A percentile compares a stretch with the other conserved stretches of the same genome.
phyloP scores from a whole-genome alignment of 2,113 vertebrate genomes.

The Pionites leucogaster region DNA sequence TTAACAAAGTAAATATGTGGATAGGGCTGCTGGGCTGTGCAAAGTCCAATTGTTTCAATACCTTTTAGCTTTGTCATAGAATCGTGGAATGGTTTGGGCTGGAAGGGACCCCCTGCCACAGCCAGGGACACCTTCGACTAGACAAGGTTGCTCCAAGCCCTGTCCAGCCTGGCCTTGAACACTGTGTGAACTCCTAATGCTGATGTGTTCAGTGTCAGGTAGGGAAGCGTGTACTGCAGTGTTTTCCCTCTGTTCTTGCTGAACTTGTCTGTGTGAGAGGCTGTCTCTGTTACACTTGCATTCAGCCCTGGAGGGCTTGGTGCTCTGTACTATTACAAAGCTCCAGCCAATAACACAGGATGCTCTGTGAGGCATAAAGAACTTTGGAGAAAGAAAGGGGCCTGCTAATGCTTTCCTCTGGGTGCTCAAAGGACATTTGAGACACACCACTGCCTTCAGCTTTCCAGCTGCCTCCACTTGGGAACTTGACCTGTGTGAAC shows the following conservation, averaged over 20 bases:
- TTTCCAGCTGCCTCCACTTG: neutral
- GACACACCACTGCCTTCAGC: neutral
- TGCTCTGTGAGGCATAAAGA: neutral
- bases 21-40: neutral
- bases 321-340: neutral
- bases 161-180: neutral
- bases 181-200: neutral
- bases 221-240: neutral
- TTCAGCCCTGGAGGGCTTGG: neutral
- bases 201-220: neutral
- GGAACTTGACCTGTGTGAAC: neutral
- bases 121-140: neutral
- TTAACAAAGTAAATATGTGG: neutral
- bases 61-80: neutral
- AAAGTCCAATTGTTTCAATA: neutral
- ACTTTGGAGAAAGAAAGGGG: neutral
- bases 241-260: neutral
- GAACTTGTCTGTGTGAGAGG: neutral
- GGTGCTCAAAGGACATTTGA: neutral
- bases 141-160: neutral
- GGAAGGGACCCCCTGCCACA: neutral
- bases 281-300: neutral
- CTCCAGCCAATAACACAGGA: neutral
- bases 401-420: rapidly evolving
- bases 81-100: neutral